Percentiles rank a stretch among this genome's conserved stretches.
phyloP scores from a whole-genome alignment of 2,888 invertebrate genomes.

The Drosophila flavopinicola region DNA sequence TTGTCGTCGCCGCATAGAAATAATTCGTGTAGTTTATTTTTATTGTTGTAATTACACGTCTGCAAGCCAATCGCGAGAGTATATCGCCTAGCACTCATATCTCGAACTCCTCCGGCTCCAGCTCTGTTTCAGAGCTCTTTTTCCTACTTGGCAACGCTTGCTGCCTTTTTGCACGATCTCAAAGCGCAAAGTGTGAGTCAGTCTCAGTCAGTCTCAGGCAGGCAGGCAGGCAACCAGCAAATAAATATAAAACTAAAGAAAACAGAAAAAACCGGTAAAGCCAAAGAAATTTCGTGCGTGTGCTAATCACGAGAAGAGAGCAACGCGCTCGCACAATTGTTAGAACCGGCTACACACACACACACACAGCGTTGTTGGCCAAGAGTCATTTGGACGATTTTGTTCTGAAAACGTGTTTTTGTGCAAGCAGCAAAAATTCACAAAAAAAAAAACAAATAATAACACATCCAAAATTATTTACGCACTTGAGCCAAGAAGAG shows the following conservation, averaged over 20 bases:
- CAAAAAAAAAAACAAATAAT: neutral
- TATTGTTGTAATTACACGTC: constrained; percentile 78
- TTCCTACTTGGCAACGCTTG: constrained; percentile 50
- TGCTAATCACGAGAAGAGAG: constrained; percentile 52
- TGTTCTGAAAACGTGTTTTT: constrained; percentile 60
- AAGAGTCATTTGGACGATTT: constrained; percentile 34
- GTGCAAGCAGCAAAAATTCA: constrained; percentile 13
- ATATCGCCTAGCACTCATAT: constrained; percentile 25
- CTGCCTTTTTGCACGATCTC: constrained; percentile 54
- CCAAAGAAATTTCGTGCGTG: constrained; percentile 69
- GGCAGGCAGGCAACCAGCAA: constrained; percentile 28
- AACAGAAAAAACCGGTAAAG: constrained; percentile 70
- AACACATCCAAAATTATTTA: constrained; percentile 38
- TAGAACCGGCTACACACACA: constrained; percentile 37
- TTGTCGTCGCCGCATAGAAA: constrained; percentile 66
- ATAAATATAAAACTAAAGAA: constrained; percentile 19
- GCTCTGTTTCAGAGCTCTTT: constrained; percentile 13
- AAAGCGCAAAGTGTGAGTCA: constrained; percentile 58
- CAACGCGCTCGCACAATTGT: constrained; percentile 30
- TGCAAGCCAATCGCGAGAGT: constrained; percentile 48
- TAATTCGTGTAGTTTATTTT: constrained; percentile 78
- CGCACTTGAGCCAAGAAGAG: constrained; percentile 43
- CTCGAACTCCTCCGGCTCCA: constrained; percentile 2
- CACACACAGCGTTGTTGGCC: too few relatives aligned
- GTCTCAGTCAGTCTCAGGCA: too few relatives aligned